Evolutionary conservation across 1,140 invertebrate species (phyloP), one percentile per base, ranked within the genome.

Genomic region (Idris sp.): DNA sequence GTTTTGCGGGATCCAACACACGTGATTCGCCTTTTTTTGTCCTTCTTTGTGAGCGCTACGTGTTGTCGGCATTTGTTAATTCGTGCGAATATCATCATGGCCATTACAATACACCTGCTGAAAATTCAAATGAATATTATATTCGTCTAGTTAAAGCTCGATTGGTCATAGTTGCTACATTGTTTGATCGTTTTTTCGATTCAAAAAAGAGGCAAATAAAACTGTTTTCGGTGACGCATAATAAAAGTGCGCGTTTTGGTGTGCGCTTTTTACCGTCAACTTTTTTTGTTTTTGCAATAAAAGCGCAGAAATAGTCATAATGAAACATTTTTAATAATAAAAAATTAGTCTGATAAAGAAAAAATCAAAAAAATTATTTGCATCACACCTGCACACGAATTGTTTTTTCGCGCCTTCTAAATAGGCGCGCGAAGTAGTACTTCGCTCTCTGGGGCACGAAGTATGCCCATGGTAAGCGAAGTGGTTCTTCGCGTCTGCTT

Each of bases 31-130:
- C 51, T 25, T 56, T 65, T 65, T 59, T 43, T n/a, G n/a, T n/a
- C 46, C 38, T 65, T 49, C 69, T 73, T 56, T 56, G 51, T 73
- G n/a, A n/a, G 9, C 38, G 19, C 19, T 30, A 40, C 25, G 61
- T 54, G 53, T 61, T 59, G 59, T 36, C 54, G 33, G 48, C 62
- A 51, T 67, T 74, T 74, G 71, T 74, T 74, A 67, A 74, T 74
- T 74, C 71, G 61, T 33, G 71, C 62, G 54, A 59, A 74, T 67
- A 74, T 67, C 56, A 61, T 74, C 71, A 74, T 54, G 62, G 59
- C 46, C 18, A 67, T 74, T 71, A 71, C 67, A 71, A 71, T 61
- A 35, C 56, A 56, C 65, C 8, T 30, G 54, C 28, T 35, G 56
- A 0, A 54, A 54, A 54, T 62, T 31, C 67, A 56, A 33, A 71